Evolutionary conservation across 1,140 invertebrate species (phyloP), one percentile per base, ranked within the genome.

Genomic region (Drosophila nasuta): DNA sequence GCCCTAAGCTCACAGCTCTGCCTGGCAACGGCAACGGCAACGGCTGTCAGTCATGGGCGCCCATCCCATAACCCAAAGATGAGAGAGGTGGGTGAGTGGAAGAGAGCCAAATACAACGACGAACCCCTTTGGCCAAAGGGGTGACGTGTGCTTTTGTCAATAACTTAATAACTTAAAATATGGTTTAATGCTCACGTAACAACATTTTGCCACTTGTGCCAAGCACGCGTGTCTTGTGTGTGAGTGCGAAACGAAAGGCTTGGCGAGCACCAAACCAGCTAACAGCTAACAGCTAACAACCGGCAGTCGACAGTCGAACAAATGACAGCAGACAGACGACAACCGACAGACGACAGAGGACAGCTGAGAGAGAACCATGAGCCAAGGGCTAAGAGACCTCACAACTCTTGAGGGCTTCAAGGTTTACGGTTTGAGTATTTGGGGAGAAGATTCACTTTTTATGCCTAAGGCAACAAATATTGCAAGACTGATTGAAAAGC

Each of bases 141-240:
- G 81, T 88, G 85, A 88, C 81, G 85, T 89, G 85, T 81, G 85
- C 81, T 81, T 89, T 85, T 89, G 81, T 89, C 85, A 89, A 89
- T 89, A 89, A 89, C 85, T 89, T 89, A 89, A 89, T 89, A 89
- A 89, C 85, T 89, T 89, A 89, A 89, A 89, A 89, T 89, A 89
- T 89, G 85, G 81, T 89, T 89, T 89, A 89, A 89, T 89, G 85
- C 81, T 81, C 85, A 89, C 85, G 85, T 88, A 88, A 88, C 85
- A 88, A 88, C 83, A 87, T 87, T 87, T 87, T 88, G 83, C 83
- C 83, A 87, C 83, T 87, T 88, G 83, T 80, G 70, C 80, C 83
- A 75, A 83, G 81, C 81, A 73, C 77, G 69, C 49, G 76, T 48
- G 17, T 43, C 1, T 25, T 7, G 33, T 33, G 38, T 11, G 38